Evolutionary conservation across 1,140 invertebrate genomes (phyloP), one percentile per base, ranked within the genome.

Genomic region (Pachyrhynchus sulphureomaculatus): DNA sequence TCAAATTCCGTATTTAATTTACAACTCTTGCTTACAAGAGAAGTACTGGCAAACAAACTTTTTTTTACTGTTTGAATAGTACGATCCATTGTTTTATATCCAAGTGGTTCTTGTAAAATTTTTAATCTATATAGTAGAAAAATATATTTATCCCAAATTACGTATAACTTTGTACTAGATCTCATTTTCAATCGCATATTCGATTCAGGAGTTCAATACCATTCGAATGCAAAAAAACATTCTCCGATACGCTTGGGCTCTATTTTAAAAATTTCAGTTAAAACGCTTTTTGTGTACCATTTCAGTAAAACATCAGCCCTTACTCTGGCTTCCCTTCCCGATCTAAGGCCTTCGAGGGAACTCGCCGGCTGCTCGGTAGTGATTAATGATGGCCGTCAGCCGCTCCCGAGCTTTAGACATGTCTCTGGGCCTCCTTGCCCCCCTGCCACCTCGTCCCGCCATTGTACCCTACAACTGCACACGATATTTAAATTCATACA

Each of bases 401-500:
- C 65, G 71, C 64, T 73, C 69, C 72, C 72, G 71, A 75, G 73
- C 72, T 75, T 75, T 75, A 73, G 72, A 75, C 72, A 69, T 73
- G 72, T 75, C 72, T 75, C 69, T 72, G 68, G 69, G 71, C 68
- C 69, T 62, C 67, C 65, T 67, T 68, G 65, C 53, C 51, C 53
- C 49, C 51, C 62, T 63, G 62, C 29, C 59, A 53, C 65, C 67
- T 48, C 67, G 64, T 66, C 65, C 62, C 69, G 59, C 72, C 26
- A 41, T 45, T 68, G 69, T 69, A 69, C 69, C 67, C 71, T 66
- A 57, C 67, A 62, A 62, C 68, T 74, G 68, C 70, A 73, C 68
- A 74, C 71, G 68, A 73, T 74, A 72, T 74, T 74, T 71, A 71
- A 69, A 74, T 74, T 73, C 66, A 65, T 70, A 72, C 60, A 62